A percentile compares a stretch with the other conserved stretches of the same genome.
Evolutionary conservation across 2,797 vertebrate species (phyloP).

Genomic region (Sphenopsis melanotis): DNA sequence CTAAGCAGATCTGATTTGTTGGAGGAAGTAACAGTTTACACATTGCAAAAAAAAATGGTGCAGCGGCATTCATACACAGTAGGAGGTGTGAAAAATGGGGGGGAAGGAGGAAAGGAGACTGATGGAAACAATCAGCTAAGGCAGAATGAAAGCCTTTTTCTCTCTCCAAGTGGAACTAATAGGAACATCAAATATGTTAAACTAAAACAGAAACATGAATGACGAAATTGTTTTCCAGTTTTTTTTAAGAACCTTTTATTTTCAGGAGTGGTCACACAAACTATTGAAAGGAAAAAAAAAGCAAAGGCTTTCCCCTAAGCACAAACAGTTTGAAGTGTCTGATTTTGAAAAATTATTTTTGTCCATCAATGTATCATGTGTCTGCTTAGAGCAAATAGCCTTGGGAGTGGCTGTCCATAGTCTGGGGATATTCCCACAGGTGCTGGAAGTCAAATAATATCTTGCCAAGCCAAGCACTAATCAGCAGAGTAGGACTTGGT

Average conservation of each 20-base stretch:
- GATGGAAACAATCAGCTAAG: constrained; percentile 65
- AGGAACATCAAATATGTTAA: constrained; percentile 56
- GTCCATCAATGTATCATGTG: neutral
- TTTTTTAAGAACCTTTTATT: neutral
- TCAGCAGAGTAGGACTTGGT: neutral
- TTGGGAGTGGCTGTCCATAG: neutral
- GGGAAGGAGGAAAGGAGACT: neutral
- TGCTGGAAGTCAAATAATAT: neutral
- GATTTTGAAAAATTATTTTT: neutral
- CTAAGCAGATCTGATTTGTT: constrained; percentile 55
- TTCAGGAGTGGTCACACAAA: neutral
- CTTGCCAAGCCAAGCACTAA: neutral
- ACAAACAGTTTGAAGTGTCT: neutral
- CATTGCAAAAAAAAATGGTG: constrained; percentile 58
- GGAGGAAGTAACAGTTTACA: constrained; percentile 71
- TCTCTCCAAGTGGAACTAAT: constrained; percentile 54
- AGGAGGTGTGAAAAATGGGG: constrained; percentile 69
- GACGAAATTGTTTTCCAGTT: neutral
- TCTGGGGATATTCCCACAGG: neutral
- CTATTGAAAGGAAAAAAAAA: neutral
- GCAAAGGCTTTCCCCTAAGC: neutral
- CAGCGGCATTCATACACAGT: constrained; percentile 43
- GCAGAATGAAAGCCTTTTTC: constrained; percentile 46
- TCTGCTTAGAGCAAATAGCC: neutral
- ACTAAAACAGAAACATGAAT: constrained; percentile 41